Base-by-base conservation (phyloP, 2,797 vertebrate species). In the Rhabdophis nuchalis region DNA sequence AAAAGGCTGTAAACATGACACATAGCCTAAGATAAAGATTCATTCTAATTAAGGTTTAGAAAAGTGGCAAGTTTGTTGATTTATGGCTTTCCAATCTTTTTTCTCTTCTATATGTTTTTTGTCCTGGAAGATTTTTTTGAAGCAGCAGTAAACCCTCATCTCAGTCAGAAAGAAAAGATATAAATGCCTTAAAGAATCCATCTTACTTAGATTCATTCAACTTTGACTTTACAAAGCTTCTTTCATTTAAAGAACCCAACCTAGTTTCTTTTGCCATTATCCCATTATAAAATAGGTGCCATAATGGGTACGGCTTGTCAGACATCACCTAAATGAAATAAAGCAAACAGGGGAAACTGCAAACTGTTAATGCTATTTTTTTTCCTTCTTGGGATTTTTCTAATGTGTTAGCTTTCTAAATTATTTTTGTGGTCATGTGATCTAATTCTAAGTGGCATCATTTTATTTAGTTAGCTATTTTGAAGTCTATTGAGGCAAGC, bases 11-110 rank as follows among this genome's bases (percentile, higher is more conserved):
- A 94, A 95, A 60, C 32, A 54, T 91, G 86, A 91, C 94, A 95
- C 23, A 95, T 72, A 95, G 91, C 50, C 61, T 86, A 18, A 92
- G 94, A 91, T 20, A 94, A 87, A 96, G 90, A 96, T 96, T 96
- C 94, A 96, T 96, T 96, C 93, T 95, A 95, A 96, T 95, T 93
- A 94, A 68, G 86, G 58, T 77, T 86, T 85, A 93, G 85, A 93
- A 90, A 32, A 93, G 9, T 92, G 58, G 90, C 89, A 96, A 90
- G 89, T 29, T 0, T 90, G 91, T 64, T 91, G 85, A 95, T 93
- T 95, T 93, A 96, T 93, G 5, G 0, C 29, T 91, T 94, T 58
- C 36, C 36, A 77, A 41, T 77, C 61, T 58, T 87, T 89, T 92
- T 58, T 91, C 36, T 4, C 23, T 36, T 94, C 94, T 95, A 94